Conservation (phyloP, 2,797 vertebrate genomes). For the Luscinia luscinia region DNA sequence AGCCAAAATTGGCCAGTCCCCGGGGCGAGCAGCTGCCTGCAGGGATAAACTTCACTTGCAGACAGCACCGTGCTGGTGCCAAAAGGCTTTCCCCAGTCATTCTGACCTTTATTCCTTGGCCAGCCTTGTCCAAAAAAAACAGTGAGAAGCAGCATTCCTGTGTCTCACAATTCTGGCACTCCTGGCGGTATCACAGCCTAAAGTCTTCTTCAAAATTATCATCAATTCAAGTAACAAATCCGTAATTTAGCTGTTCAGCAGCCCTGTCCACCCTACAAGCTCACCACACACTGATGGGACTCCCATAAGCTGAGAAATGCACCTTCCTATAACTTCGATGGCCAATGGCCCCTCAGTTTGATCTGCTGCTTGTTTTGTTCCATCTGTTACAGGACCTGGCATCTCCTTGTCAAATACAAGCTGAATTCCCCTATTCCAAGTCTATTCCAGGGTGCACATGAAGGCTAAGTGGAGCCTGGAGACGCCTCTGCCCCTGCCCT, state of each 20-base stretch:
- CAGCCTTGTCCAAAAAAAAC: neutral
- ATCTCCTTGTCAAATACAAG: neutral
- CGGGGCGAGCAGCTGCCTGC: neutral
- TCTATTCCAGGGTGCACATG: accelerated
- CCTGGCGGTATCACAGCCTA: neutral
- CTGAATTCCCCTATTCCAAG: neutral
- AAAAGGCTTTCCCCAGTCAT: neutral
- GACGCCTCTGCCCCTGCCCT: neutral
- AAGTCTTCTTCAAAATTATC: neutral
- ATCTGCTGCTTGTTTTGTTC: neutral
- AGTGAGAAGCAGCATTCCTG: neutral
- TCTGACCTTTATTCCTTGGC: neutral
- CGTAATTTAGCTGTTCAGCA: neutral
- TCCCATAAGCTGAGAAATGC: neutral
- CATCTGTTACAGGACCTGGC: accelerated
- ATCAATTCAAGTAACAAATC: neutral
- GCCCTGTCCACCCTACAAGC: neutral
- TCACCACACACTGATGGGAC: neutral
- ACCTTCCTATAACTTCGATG: neutral
- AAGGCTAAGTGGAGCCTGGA: neutral
- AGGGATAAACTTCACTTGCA: neutral
- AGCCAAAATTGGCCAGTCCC: neutral
- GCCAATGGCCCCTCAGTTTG: neutral
- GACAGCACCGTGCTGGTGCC: neutral
- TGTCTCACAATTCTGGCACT: neutral